Percentiles rank a stretch among this genome's conserved stretches.
Conservation (phyloP, 2,113 vertebrate species). For the Saguinus midas region DNA sequence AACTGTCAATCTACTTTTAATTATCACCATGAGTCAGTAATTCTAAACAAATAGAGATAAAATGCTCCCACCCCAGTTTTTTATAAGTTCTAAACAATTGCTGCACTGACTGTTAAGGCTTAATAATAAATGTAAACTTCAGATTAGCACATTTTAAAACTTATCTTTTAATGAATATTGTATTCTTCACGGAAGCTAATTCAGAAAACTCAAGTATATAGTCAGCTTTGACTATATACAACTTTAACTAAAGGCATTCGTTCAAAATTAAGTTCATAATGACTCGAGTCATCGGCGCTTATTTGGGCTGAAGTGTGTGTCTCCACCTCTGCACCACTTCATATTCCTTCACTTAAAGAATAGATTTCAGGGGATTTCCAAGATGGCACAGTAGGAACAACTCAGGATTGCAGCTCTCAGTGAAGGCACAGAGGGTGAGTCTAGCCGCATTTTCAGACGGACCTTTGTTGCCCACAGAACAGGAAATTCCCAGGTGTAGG, state of each 20-base stretch:
- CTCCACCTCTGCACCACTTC: too few species aligned
- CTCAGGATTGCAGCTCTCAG: too few species aligned
- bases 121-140: background rate
- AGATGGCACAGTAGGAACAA: too few species aligned
- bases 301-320: background rate
- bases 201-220: background rate
- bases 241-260: too few species aligned
- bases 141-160: background rate
- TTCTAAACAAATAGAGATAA: background rate
- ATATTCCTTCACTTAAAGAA: background rate
- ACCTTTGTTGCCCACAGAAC: too few species aligned
- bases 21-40: background rate
- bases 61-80: background rate
- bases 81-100: background rate
- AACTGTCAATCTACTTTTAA: background rate
- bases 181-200: background rate
- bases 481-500: too few species aligned
- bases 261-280: background rate
- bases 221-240: background rate
- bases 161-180: background rate
- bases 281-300: background rate
- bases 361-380: too few species aligned
- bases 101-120: background rate
- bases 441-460: too few species aligned
- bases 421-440: too few species aligned